Percentiles rank a stretch among this genome's conserved stretches.
Evolutionary conservation across 2,113 vertebrate species (phyloP).

Genomic region (Corythaixoides concolor): DNA sequence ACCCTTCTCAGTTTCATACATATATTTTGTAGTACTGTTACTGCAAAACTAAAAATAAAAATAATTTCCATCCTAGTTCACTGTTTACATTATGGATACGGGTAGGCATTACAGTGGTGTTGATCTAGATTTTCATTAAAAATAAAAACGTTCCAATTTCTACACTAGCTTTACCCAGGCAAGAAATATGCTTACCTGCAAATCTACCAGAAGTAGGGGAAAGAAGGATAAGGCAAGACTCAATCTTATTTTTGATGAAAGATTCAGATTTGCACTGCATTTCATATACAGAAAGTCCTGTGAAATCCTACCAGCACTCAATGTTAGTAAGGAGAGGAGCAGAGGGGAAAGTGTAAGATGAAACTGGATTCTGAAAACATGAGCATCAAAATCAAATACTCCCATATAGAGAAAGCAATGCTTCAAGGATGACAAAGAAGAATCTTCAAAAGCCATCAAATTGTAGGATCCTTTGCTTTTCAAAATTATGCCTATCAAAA

Average conservation of each 20-base stretch:
- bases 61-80: not conserved
- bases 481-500: not conserved
- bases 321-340: not conserved
- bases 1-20: not conserved
- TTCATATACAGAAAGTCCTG: not conserved
- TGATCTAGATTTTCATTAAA: not conserved
- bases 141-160: not conserved
- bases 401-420: not conserved
- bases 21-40: not conserved
- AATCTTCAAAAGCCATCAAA: not conserved
- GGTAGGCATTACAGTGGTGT: not conserved
- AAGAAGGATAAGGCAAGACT: not conserved
- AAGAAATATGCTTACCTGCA: not conserved
- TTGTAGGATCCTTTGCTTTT: not conserved
- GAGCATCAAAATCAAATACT: not conserved
- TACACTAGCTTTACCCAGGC: not conserved
- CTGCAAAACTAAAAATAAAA: not conserved
- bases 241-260: not conserved
- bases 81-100: not conserved
- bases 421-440: not conserved
- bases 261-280: not conserved
- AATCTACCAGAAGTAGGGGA: not conserved
- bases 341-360: not conserved
- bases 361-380: not conserved
- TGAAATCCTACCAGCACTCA: not conserved